These are phyloP conservation scores for Mizuhopecten yessoensis DNA, from an alignment of 1,140 invertebrate species.

Conservation along the genomic window DNA sequence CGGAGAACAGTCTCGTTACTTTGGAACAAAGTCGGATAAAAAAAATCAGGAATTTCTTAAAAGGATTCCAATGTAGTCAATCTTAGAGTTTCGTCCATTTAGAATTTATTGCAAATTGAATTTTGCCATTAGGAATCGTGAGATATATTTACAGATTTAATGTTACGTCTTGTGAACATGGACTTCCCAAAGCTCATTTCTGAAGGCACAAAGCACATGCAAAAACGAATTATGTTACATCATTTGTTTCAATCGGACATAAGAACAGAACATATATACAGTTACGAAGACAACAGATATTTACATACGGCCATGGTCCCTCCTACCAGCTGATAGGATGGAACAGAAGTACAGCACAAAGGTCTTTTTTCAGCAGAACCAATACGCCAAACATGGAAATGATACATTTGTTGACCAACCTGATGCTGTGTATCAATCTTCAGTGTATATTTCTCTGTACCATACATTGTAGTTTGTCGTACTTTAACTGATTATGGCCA, in stretches of 20 bases:
- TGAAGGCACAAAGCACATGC: background rate
- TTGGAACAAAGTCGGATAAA: background rate
- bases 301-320: background rate
- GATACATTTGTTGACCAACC: too few relatives aligned
- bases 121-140: slow-evolving; percentile 11
- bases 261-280: background rate
- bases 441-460: too few relatives aligned
- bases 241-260: background rate
- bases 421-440: too few relatives aligned
- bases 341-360: background rate
- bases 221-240: background rate
- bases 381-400: too few relatives aligned
- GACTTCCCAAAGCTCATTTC: background rate
- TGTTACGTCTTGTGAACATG: background rate
- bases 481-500: too few relatives aligned
- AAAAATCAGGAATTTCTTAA: slow-evolving; percentile 10
- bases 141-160: background rate
- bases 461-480: too few relatives aligned
- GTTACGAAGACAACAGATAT: background rate
- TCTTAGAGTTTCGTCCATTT: slow-evolving; percentile 15
- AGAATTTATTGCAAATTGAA: slow-evolving; percentile 40
- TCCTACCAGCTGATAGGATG: background rate
- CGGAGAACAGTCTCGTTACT: slow-evolving; percentile 10
- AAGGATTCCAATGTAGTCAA: slow-evolving; percentile 8
- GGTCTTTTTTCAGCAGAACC: too few relatives aligned